phyloP scores from a whole-genome alignment of 1,140 invertebrate species.

The Araneus ventricosus region DNA sequence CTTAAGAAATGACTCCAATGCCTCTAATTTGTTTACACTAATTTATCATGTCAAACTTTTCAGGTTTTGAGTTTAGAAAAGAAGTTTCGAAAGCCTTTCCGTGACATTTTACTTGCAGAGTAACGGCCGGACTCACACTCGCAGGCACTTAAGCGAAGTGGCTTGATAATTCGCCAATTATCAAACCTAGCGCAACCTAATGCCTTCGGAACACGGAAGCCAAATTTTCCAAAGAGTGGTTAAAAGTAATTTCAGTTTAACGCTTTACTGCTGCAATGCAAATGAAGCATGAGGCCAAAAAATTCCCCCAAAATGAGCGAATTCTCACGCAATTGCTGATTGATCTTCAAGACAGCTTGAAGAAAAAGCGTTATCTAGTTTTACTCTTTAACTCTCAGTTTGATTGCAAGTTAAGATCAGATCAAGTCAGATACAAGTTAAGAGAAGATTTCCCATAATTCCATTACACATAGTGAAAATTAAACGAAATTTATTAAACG shows the following conservation, averaged over 20 bases:
- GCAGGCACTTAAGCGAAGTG: not conserved
- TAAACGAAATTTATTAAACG: no score
- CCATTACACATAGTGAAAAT: no score
- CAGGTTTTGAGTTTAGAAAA: not conserved
- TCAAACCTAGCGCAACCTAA: not conserved
- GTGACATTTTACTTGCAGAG: not conserved
- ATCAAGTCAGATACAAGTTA: no score
- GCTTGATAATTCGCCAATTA: conserved; percentile 29
- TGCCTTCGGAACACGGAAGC: not conserved
- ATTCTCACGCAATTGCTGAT: not conserved
- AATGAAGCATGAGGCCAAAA: not conserved
- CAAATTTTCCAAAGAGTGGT: not conserved
- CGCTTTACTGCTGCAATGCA: not conserved
- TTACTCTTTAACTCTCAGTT: no score
- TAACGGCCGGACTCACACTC: not conserved
- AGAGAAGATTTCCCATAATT: no score
- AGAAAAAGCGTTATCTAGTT: not conserved
- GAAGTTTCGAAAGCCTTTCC: not conserved
- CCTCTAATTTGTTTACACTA: not conserved
- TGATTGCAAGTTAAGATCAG: no score
- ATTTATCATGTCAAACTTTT: not conserved
- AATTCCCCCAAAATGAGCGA: not conserved
- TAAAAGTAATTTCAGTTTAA: conserved; percentile 14
- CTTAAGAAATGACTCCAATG: not conserved
- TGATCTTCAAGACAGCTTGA: not conserved